phyloP scores from a whole-genome alignment of 2,113 vertebrate species.

The Vulpes lagopus region DNA sequence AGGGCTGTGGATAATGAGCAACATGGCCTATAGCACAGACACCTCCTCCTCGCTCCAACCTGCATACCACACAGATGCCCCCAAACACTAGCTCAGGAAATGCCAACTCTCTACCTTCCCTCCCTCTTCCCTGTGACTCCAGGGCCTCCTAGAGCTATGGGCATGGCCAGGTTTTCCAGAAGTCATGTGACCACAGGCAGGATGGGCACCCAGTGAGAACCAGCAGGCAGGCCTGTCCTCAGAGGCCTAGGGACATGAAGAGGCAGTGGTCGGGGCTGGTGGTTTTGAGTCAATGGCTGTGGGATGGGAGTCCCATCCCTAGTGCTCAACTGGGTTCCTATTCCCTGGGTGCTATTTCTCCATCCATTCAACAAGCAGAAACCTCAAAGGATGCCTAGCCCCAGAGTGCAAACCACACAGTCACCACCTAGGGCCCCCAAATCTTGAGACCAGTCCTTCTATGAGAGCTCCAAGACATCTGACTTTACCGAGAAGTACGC shows the following conservation, averaged over 20 bases:
- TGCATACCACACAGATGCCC: fast-evolving
- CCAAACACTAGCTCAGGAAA: background rate
- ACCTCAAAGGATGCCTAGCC: background rate
- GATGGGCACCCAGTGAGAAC: background rate
- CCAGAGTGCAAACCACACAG: background rate
- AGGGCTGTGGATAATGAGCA: fast-evolving
- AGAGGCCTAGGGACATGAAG: background rate
- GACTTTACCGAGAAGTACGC: background rate
- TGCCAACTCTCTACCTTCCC: too few species aligned
- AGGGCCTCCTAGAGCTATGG: background rate
- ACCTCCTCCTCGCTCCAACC: background rate
- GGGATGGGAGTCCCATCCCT: fast-evolving
- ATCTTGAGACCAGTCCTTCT: fast-evolving
- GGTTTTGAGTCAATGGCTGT: fast-evolving
- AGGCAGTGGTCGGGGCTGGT: background rate
- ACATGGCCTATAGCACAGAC: background rate
- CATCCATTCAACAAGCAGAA: background rate
- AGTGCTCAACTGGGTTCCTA: fast-evolving
- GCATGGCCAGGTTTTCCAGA: fast-evolving
- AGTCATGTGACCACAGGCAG: background rate
- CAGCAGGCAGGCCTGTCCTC: too few species aligned
- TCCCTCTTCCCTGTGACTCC: background rate
- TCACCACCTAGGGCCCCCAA: background rate
- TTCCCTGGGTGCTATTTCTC: fast-evolving
- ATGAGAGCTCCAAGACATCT: background rate